Evolutionary conservation across 2,797 vertebrate genomes (phyloP).

Genomic region (Eleutherodactylus coqui): DNA sequence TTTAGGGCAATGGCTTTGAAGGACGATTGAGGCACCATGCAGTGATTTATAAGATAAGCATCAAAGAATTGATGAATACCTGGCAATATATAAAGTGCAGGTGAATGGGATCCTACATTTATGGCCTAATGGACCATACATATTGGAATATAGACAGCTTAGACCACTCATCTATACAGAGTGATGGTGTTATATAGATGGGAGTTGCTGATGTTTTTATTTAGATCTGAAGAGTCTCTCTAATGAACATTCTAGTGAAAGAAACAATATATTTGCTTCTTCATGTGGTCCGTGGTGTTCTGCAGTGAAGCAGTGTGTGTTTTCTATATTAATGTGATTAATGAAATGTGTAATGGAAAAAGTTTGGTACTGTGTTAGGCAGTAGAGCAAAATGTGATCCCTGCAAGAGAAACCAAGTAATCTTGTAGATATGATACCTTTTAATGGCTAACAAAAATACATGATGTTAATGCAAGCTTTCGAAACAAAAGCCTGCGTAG

Average conservation of each 20-base stretch:
- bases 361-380: no score
- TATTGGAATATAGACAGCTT: constrained; percentile 1
- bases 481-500: no score
- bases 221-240: neutral
- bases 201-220: neutral
- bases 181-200: no score
- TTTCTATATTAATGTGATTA: neutral
- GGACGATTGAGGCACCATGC: neutral
- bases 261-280: neutral
- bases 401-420: no score
- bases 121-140: neutral
- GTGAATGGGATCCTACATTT: neutral
- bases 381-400: no score
- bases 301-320: neutral
- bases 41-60: neutral
- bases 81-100: neutral
- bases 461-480: no score
- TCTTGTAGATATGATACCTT: no score
- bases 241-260: neutral
- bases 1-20: constrained; percentile 13
- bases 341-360: neutral
- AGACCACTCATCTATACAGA: neutral
- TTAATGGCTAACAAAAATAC: no score
- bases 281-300: neutral
- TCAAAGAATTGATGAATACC: neutral